Percentiles rank a stretch among this genome's conserved stretches.
phyloP scores from a whole-genome alignment of 2,113 vertebrate species.

The Oncorhynchus masou region DNA sequence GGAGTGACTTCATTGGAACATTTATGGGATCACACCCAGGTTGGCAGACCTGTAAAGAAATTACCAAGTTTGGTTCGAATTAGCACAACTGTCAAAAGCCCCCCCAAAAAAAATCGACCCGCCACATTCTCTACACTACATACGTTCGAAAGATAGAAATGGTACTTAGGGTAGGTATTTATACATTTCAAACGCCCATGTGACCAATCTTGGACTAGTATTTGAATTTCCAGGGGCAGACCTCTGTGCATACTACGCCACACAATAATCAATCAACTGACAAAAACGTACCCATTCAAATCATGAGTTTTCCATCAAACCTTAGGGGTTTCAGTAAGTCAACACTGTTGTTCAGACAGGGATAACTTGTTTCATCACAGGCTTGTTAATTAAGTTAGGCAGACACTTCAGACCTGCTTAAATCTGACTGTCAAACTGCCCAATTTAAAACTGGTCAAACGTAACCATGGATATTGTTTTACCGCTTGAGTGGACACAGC shows the following conservation, averaged over 20 bases:
- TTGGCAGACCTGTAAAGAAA: neutral
- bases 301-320: slow-evolving; percentile 30
- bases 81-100: neutral
- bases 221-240: neutral
- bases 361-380: slow-evolving; percentile 76
- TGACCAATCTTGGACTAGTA: neutral
- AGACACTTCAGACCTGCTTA: neutral
- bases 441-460: too few relatives aligned
- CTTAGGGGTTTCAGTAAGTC: slow-evolving; percentile 73
- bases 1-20: neutral
- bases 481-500: too few relatives aligned
- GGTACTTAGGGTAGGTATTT: neutral
- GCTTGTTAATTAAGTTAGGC: slow-evolving; percentile 32
- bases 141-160: neutral
- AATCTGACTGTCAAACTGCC: neutral
- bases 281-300: too few relatives aligned
- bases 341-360: slow-evolving; percentile 73
- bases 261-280: too few relatives aligned
- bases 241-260: neutral
- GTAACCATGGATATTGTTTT: too few relatives aligned
- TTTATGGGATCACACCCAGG: neutral
- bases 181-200: neutral
- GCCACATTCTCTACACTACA: too few relatives aligned
- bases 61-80: neutral
- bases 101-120: too few relatives aligned